Conservation (phyloP, 2,113 vertebrate genomes). For the Bubo bubo region DNA sequence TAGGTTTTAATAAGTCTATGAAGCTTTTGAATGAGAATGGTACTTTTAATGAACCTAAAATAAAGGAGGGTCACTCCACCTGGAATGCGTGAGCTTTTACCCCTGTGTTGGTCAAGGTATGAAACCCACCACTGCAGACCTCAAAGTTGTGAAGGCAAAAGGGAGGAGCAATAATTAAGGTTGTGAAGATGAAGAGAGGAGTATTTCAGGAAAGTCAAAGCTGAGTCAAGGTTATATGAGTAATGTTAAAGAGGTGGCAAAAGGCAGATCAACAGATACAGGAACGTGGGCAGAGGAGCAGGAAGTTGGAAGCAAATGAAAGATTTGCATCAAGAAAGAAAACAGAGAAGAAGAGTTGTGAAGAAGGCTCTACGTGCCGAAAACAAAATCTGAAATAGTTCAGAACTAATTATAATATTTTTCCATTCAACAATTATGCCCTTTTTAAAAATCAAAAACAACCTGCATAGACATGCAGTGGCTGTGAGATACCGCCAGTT, state of each 20-base stretch:
- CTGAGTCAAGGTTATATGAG: conserved; percentile 63
- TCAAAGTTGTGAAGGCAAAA: not conserved
- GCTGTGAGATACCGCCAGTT: not conserved
- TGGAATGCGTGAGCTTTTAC: not conserved
- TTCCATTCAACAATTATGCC: conserved; percentile 51
- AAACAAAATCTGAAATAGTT: conserved; percentile 39
- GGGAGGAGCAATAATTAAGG: not conserved
- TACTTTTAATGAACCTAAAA: not conserved
- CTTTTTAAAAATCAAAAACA: conserved; percentile 28
- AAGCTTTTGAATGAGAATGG: not conserved
- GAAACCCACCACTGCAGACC: not conserved
- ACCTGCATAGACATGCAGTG: not conserved
- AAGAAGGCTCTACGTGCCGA: not conserved
- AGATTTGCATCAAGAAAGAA: conserved; percentile 18
- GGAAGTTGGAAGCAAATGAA: conserved; percentile 66
- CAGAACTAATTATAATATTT: conserved; percentile 50
- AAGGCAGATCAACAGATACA: conserved; percentile 44
- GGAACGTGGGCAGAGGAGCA: not conserved
- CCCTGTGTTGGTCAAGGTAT: not conserved
- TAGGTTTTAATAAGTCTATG: not conserved
- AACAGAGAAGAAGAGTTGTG: not conserved
- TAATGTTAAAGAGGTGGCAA: conserved; percentile 39
- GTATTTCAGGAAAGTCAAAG: conserved; percentile 41
- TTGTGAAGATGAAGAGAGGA: not conserved
- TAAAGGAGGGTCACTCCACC: not conserved